Evolutionary conservation across 2,888 invertebrate genomes (phyloP).

Genomic region (Drosophila phalerata): DNA sequence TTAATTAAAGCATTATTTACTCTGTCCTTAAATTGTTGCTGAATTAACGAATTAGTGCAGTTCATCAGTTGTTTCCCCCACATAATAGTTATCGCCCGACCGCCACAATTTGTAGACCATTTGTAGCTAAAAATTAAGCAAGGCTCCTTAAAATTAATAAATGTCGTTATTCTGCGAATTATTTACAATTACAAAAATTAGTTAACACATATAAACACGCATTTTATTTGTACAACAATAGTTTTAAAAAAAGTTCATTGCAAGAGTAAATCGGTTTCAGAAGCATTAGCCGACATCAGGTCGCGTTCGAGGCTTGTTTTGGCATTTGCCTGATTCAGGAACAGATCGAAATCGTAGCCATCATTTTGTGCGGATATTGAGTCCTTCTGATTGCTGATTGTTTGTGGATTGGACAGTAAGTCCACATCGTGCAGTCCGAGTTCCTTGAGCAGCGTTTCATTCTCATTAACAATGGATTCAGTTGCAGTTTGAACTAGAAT

Average conservation of each 20-base stretch:
- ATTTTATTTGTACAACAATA: conserved; percentile 36
- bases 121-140: no score
- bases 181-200: not conserved
- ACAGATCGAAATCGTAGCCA: conserved; percentile 80
- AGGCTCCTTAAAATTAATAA: no score
- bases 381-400: conserved; percentile 70
- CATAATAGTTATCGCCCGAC: no score
- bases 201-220: conserved; percentile 12
- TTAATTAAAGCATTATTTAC: no score
- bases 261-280: conserved; percentile 79
- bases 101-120: no score
- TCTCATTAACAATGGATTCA: conserved; percentile 41
- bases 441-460: conserved; percentile 86
- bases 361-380: conserved; percentile 61
- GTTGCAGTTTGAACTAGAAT: not conserved
- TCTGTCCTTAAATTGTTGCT: no score
- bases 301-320: conserved; percentile 73
- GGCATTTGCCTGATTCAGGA: conserved; percentile 75
- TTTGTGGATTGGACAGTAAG: conserved; percentile 74
- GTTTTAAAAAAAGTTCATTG: conserved; percentile 60
- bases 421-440: conserved; percentile 87
- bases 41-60: no score
- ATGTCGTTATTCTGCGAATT: no score
- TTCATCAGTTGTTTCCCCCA: no score
- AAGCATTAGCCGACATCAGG: conserved; percentile 80